Conservation (phyloP, 2,797 vertebrate species). For the Simalia tracyae region DNA sequence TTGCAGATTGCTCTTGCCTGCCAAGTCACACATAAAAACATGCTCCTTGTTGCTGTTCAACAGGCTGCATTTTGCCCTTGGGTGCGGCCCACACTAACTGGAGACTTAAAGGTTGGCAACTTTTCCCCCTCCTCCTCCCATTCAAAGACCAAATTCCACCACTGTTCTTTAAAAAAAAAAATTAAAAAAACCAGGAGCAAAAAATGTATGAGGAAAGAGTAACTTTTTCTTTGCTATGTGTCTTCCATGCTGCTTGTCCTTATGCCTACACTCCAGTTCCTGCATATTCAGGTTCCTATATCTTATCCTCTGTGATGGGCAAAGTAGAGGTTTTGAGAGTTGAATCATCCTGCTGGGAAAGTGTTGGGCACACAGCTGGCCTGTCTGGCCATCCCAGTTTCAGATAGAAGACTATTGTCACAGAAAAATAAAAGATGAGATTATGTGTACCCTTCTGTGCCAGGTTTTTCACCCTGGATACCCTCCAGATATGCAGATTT, state of each 20-base stretch:
- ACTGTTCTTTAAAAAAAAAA: not conserved
- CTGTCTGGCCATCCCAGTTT: not conserved
- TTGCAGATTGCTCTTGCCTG: slow-evolving; percentile 76
- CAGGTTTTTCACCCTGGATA: not conserved
- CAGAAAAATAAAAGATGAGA: not conserved
- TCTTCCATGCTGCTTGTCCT: not conserved
- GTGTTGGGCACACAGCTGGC: not conserved
- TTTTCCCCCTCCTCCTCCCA: not conserved
- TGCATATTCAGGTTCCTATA: not conserved
- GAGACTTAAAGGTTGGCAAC: slow-evolving; percentile 54
- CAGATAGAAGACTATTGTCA: not conserved
- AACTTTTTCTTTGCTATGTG: not conserved
- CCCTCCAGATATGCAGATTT: not conserved
- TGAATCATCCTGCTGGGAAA: not conserved
- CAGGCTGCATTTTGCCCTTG: slow-evolving; percentile 69
- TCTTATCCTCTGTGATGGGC: not conserved
- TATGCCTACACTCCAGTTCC: not conserved
- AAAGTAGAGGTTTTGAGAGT: not conserved
- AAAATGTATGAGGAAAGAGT: not conserved
- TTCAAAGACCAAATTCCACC: not conserved
- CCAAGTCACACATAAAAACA: slow-evolving; percentile 81
- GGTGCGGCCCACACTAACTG: slow-evolving; percentile 25
- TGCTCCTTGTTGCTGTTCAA: slow-evolving; percentile 74
- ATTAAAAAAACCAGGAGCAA: not conserved
- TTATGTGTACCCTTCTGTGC: not conserved